These are phyloP conservation scores for Lagodon rhomboides DNA, from an alignment of 2,797 vertebrate species.

Conservation along the genomic window DNA sequence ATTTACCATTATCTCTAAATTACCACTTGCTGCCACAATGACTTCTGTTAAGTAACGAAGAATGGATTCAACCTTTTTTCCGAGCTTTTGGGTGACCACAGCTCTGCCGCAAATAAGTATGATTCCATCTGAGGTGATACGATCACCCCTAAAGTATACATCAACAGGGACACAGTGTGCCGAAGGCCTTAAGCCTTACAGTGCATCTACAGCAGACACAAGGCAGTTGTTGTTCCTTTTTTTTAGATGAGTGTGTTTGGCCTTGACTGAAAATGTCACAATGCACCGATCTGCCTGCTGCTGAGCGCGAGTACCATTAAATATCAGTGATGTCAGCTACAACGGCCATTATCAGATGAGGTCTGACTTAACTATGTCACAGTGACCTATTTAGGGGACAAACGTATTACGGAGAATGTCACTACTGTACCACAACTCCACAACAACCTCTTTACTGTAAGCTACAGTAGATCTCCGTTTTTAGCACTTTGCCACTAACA, in stretches of 20 bases:
- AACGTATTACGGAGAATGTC: not conserved
- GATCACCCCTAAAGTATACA: not conserved
- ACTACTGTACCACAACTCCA: not conserved
- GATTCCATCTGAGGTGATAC: not conserved
- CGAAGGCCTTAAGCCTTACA: not conserved
- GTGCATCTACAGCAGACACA: not conserved
- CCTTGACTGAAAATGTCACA: conserved; percentile 40
- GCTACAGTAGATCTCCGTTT: not conserved
- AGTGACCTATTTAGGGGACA: conserved; percentile 10
- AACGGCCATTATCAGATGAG: conserved; percentile 24
- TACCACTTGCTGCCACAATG: not conserved
- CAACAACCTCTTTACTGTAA: not conserved
- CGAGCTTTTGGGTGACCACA: not conserved
- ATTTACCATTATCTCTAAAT: not conserved
- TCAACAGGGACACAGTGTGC: not conserved
- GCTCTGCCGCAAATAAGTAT: not conserved
- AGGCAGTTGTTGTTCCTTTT: not conserved
- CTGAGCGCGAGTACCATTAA: conserved; percentile 45
- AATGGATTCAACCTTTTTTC: not conserved
- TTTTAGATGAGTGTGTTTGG: not conserved
- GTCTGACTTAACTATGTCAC: conserved; percentile 45
- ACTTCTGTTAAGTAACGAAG: not conserved
- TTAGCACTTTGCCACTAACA: not conserved
- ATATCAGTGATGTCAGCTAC: conserved; percentile 41
- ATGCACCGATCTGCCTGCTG: not conserved